phyloP scores from a whole-genome alignment of 2,113 vertebrate species.

The Xenopus laevis region DNA sequence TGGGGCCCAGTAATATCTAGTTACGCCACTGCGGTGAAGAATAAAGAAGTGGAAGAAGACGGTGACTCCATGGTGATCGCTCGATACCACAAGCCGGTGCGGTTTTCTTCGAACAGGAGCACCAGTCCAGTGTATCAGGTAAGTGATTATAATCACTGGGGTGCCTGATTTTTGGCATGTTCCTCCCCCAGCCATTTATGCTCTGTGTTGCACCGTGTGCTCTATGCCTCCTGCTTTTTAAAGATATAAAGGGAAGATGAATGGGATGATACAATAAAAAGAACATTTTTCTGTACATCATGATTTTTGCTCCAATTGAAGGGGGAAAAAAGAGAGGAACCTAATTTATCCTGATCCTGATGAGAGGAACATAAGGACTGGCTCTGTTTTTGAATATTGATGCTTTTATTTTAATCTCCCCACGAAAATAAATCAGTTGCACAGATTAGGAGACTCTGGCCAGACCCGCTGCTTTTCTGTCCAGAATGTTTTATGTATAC shows the following conservation, averaged over 20 bases:
- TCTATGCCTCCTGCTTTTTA: constrained; percentile 38
- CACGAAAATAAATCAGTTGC: constrained; percentile 22
- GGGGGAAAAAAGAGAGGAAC: neutral
- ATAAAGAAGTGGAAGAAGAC: too few relatives aligned
- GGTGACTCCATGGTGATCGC: too few relatives aligned
- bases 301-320: constrained; percentile 6
- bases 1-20: too few relatives aligned
- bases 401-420: constrained; percentile 23
- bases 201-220: neutral
- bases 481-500: constrained; percentile 28
- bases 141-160: too few relatives aligned
- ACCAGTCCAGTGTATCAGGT: too few relatives aligned
- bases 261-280: constrained; percentile 44
- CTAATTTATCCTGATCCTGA: constrained; percentile 25
- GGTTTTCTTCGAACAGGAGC: too few relatives aligned
- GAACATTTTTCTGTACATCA: constrained; percentile 18
- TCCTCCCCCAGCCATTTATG: too few relatives aligned
- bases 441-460: constrained; percentile 36
- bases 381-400: constrained; percentile 3
- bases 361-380: constrained; percentile 39
- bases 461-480: neutral
- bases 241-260: constrained; percentile 53
- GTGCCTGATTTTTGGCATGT: too few relatives aligned
- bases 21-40: too few relatives aligned
- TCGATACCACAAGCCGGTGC: too few relatives aligned